Evolutionary conservation across 2,113 vertebrate species (phyloP).

Genomic region (Pycnonotus jocosus): DNA sequence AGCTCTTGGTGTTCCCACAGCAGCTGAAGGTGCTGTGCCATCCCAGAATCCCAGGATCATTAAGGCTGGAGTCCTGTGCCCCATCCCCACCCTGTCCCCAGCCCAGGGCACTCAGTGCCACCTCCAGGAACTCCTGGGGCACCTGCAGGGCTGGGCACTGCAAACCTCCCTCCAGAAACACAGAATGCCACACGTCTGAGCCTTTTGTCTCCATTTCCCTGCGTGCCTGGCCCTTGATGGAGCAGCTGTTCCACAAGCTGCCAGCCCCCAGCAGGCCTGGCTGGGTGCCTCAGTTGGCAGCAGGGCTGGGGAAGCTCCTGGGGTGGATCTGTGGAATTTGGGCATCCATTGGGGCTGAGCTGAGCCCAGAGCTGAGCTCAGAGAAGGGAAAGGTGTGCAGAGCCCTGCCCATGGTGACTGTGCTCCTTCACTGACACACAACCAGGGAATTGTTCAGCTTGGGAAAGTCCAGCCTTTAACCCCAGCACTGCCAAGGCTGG

Average conservation of each 20-base stretch:
- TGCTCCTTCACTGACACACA: not conserved
- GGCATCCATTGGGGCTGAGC: too few species aligned
- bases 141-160: not conserved
- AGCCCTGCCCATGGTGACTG: fast-evolving
- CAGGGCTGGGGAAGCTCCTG: too few species aligned
- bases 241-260: not conserved
- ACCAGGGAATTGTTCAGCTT: not conserved
- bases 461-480: not conserved
- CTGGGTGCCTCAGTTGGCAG: not conserved
- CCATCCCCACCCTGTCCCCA: not conserved
- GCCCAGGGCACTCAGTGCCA: not conserved
- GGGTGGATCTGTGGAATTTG: too few species aligned
- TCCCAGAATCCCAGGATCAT: not conserved
- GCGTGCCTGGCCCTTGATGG: fast-evolving
- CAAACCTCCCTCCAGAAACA: not conserved
- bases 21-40: not conserved
- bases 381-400: not conserved
- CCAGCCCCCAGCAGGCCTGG: fast-evolving
- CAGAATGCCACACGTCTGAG: fast-evolving
- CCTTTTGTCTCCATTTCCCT: not conserved
- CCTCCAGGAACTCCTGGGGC: fast-evolving
- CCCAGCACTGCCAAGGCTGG: not conserved
- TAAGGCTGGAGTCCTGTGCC: not conserved
- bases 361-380: not conserved
- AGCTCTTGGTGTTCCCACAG: fast-evolving